A percentile compares a stretch with the other conserved stretches of the same genome.
Evolutionary conservation across 2,797 vertebrate genomes (phyloP).

Genomic region (Catostomus latipinnis): DNA sequence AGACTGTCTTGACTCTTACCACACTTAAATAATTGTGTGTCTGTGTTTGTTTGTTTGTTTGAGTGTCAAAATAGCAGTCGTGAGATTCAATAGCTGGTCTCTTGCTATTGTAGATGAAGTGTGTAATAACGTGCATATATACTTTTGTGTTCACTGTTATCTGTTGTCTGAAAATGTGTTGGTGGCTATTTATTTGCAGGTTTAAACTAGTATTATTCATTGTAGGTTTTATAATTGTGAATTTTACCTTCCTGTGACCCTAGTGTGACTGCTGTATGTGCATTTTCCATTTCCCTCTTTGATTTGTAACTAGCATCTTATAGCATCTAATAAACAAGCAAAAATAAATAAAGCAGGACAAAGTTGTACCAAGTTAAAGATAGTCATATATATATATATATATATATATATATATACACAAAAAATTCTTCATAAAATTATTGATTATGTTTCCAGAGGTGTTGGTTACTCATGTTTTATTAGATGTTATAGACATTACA

Average conservation of each 20-base stretch:
- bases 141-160: constrained; percentile 49
- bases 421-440: no score
- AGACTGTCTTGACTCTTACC: constrained; percentile 15
- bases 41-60: constrained; percentile 29
- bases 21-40: constrained; percentile 12
- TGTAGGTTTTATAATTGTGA: constrained; percentile 30
- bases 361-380: no score
- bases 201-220: constrained; percentile 23
- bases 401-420: no score
- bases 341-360: no score
- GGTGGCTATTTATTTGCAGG: constrained; percentile 15
- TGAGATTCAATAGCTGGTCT: constrained; percentile 9
- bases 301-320: no score
- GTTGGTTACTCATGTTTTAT: no score
- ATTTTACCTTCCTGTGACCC: neutral
- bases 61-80: constrained; percentile 2
- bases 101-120: constrained; percentile 26
- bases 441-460: no score
- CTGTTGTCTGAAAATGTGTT: constrained; percentile 28
- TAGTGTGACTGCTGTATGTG: no score
- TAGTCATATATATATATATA: no score
- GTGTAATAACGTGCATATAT: constrained; percentile 35
- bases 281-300: no score
- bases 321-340: no score
- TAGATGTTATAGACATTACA: no score